Percentiles rank a stretch among this genome's conserved stretches.
Conservation (phyloP, 2,888 invertebrate genomes). For the Hydropsyche betteni region DNA sequence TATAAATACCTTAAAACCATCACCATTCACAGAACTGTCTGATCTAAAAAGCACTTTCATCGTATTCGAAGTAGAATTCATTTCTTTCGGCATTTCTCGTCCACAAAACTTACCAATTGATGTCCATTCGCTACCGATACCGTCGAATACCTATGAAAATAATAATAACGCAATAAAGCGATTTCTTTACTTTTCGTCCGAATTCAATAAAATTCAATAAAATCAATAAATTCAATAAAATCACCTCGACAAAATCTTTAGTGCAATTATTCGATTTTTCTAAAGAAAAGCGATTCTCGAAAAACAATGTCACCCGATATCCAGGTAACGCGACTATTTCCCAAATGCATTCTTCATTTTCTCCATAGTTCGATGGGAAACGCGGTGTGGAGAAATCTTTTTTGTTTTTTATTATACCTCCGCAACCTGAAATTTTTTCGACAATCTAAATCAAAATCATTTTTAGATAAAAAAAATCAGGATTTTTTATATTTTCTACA, state of each 20-base stretch:
- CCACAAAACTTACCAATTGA: constrained; percentile 75
- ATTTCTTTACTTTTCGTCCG: too few relatives aligned
- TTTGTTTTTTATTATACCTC: constrained; percentile 68
- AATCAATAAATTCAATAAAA: constrained; percentile 53
- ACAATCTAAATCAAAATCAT: background rate
- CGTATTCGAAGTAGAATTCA: constrained; percentile 71
- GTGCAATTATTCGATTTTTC: constrained; percentile 75
- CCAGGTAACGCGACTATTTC: constrained; percentile 72
- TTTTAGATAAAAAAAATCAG: too few relatives aligned
- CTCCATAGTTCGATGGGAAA: constrained; percentile 73
- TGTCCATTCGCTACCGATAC: constrained; percentile 64
- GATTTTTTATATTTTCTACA: background rate
- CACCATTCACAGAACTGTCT: constrained; percentile 70
- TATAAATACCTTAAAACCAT: constrained; percentile 74
- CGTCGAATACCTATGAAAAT: constrained; percentile 67
- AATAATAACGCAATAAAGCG: background rate
- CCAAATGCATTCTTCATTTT: constrained; percentile 84
- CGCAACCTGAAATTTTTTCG: constrained; percentile 66
- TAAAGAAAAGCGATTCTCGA: constrained; percentile 77
- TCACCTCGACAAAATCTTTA: constrained; percentile 78
- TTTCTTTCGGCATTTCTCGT: constrained; percentile 64
- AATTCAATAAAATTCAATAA: too few relatives aligned
- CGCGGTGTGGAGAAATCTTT: constrained; percentile 67
- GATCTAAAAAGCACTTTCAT: constrained; percentile 79
- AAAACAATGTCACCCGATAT: constrained; percentile 73